Evolutionary conservation across 1,140 invertebrate genomes (phyloP).

Genomic region (Telenomus remus): DNA sequence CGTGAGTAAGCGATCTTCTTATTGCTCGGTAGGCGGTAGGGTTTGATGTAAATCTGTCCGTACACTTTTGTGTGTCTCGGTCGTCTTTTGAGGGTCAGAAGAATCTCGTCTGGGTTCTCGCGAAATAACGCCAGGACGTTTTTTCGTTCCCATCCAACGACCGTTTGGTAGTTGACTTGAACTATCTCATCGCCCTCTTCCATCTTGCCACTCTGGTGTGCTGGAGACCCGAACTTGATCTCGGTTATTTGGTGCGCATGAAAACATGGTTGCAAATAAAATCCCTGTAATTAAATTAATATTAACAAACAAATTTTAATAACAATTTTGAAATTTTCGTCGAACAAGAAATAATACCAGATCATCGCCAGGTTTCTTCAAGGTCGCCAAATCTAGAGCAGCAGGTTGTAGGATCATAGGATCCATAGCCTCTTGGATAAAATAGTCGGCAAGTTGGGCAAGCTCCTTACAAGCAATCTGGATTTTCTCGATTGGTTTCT

Average conservation of each 20-base stretch:
- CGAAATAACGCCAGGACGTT: conserved; percentile 86
- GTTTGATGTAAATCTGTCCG: conserved; percentile 88
- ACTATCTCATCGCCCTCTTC: conserved; percentile 95
- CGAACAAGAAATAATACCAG: too few relatives aligned
- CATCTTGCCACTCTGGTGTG: conserved; percentile 90
- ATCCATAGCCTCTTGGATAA: conserved; percentile 91
- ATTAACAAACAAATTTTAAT: neutral
- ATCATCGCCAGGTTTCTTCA: conserved; percentile 86
- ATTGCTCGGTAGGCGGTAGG: conserved; percentile 85
- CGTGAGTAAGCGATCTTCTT: conserved; percentile 80
- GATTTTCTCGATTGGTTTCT: conserved; percentile 85
- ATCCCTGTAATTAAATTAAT: conserved; percentile 77
- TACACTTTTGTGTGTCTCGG: conserved; percentile 89
- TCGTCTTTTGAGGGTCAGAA: conserved; percentile 88
- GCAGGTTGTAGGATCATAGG: conserved; percentile 92
- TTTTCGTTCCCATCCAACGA: conserved; percentile 90
- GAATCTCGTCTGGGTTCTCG: conserved; percentile 87
- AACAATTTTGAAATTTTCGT: too few relatives aligned
- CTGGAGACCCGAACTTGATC: conserved; percentile 89
- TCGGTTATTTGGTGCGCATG: conserved; percentile 90
- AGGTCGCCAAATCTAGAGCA: conserved; percentile 87
- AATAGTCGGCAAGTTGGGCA: conserved; percentile 86
- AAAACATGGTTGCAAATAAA: conserved; percentile 89
- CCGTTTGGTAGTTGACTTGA: conserved; percentile 94
- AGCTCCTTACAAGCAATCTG: conserved; percentile 82